Base-by-base conservation (phyloP, 2,797 vertebrate species). In the Otolemur crassicaudatus region DNA sequence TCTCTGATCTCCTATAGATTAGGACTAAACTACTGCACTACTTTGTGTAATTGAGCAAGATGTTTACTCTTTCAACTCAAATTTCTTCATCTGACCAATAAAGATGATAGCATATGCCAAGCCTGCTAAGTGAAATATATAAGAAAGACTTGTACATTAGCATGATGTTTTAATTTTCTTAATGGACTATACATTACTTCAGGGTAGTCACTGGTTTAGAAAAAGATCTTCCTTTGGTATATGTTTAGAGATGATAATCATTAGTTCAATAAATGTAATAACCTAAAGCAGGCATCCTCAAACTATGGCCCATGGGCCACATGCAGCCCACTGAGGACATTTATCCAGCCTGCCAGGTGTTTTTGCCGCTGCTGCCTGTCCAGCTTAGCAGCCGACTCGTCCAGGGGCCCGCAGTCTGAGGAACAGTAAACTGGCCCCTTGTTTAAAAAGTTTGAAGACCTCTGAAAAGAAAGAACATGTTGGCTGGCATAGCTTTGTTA, bases 121-220 rank as follows among this genome's bases (percentile, higher is more conserved):
- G 12, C n/a, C 46, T 81, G 10, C 65, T 79, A 22, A 93, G 40
- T 80, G n/a, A 84, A 92, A 34, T 93, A 65, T 81, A 0, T 29
- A 73, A 16, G 17, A 84, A 89, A 84, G 58, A 65, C 23, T 34
- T 87, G 31, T 81, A 83, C 75, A 76, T 65, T 75, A 46, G 60
- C 80, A 88, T 92, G 67, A 34, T 69, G 91, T 96, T 87, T 96
- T 95, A 94, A 81, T 95, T 87, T 84, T 86, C 49, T 77, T 90
- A 96, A 94, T 82, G 16, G 37, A 34, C 49, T 79, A 40, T 87
- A 90, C 84, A 70, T 40, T 70, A 34, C 85, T 81, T 79, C 40
- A 85, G 23, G 20, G 37, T 90, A 34, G 27, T 65, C 76, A 91
- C 72, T 81, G 37, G 43, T 25, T 89, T 92, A 58, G 58, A 93